These are phyloP conservation scores for Anhinga rufa DNA, from an alignment of 2,113 vertebrate genomes.

Conservation along the genomic window DNA sequence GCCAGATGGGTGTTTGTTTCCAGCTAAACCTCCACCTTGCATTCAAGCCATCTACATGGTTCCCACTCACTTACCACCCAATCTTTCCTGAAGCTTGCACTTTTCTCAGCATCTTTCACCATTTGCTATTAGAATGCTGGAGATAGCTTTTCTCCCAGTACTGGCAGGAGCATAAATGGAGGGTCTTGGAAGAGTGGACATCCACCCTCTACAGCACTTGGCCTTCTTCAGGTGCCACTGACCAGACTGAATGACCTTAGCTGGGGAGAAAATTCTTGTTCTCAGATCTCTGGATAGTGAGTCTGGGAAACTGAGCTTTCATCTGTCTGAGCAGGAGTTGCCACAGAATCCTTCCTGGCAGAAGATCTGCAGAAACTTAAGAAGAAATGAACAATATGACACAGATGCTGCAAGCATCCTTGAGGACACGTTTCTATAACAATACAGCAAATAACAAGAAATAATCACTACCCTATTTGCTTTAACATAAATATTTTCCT, in stretches of 20 bases:
- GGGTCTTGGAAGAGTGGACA: background rate
- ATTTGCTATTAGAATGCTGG: background rate
- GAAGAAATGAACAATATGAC: background rate
- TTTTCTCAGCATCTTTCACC: background rate
- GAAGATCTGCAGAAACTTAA: background rate
- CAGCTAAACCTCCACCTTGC: background rate
- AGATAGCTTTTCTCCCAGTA: background rate
- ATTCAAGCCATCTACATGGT: background rate
- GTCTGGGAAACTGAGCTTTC: background rate
- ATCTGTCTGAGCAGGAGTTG: background rate
- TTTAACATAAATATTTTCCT: background rate
- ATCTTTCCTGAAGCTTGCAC: background rate
- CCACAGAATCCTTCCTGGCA: background rate
- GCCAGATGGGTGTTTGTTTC: background rate
- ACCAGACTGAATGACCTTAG: background rate
- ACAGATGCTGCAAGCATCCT: background rate
- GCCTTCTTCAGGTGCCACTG: background rate
- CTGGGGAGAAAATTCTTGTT: background rate
- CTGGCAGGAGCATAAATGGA: background rate
- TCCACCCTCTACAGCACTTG: background rate
- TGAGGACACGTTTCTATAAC: background rate
- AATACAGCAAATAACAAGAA: background rate
- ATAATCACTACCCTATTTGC: background rate
- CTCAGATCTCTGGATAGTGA: background rate
- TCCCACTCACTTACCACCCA: background rate